Conservation (phyloP, 2,888 invertebrate genomes). For the Scaptomyza tumidula region DNA sequence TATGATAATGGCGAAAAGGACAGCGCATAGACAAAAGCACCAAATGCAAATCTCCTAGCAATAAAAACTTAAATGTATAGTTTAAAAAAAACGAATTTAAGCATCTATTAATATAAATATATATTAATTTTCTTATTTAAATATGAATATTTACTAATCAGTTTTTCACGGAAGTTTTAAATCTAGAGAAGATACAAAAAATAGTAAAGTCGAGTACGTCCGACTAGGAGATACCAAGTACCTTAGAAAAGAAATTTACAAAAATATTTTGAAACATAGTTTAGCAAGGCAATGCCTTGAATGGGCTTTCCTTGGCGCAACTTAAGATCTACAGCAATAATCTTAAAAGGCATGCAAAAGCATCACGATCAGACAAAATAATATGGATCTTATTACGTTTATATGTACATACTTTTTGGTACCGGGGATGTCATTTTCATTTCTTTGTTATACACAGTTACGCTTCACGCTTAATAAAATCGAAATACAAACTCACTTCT, state of each 20-base stretch:
- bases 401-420: slow-evolving; percentile 8
- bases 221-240: slow-evolving; percentile 19
- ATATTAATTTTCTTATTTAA: neutral
- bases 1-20: slow-evolving; percentile 45
- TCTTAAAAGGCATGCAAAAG: too few species aligned
- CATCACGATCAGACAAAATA: slow-evolving; percentile 5
- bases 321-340: too few species aligned
- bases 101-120: neutral
- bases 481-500: neutral
- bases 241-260: neutral
- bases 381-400: neutral
- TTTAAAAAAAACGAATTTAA: neutral
- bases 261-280: neutral
- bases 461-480: neutral
- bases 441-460: neutral
- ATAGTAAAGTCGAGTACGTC: slow-evolving; percentile 3
- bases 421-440: neutral
- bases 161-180: neutral
- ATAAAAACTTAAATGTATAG: neutral
- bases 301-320: too few species aligned
- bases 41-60: slow-evolving; percentile 28
- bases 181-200: neutral
- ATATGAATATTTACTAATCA: neutral
- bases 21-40: slow-evolving; percentile 70
- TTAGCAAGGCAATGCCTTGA: too few species aligned